Base-by-base conservation (phyloP, 2,113 vertebrate species). In the Xiphias gladius region DNA sequence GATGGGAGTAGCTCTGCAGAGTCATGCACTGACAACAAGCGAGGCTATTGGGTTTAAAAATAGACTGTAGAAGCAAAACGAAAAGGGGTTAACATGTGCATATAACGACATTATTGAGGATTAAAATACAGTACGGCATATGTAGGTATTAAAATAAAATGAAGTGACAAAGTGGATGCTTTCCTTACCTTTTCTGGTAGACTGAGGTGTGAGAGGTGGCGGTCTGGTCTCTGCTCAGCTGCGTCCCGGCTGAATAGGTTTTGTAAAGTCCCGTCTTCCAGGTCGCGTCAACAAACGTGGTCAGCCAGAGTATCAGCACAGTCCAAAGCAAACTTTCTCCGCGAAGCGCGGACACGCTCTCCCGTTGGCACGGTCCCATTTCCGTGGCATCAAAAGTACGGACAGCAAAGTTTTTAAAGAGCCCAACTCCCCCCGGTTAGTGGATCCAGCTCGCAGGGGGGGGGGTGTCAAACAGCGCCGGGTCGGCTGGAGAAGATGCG, bases 211-310 rank as follows among this genome's bases (percentile, higher is more conserved):
- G 94, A 32, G 94, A 73, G 37, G 87, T 83, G 69, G 90, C 88
- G 5, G 91, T 14, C 39, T 85, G 82, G 54, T 93, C 93, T 89
- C 89, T 92, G 91, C 59, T 84, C 70, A 85, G 86, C 32, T 94
- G 89, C 19, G 91, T 84, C 76, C 92, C 92, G 64, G 77, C 62
- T 37, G 91, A 91, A 82, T 92, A 94, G 59, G 70, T 66, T 73
- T 91, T 94, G 91, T 95, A 95, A 66, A 94, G 93, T 89, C 94
- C 94, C 3, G 94, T 94, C 87, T 89, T 95, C 95, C 95, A 95
- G 72, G 95, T 96, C 73, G 90, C 95, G 63, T 92, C 89, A 4
- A 84, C 93, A 1, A 69, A 70, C 54, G 91, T 61, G 75, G 69
- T 79, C 74, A 94, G 75, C 91, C 91, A 92, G 59, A 95, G 88